Evolutionary conservation across 1,140 invertebrate genomes (phyloP).

Genomic region (Steinernema khuongi): DNA sequence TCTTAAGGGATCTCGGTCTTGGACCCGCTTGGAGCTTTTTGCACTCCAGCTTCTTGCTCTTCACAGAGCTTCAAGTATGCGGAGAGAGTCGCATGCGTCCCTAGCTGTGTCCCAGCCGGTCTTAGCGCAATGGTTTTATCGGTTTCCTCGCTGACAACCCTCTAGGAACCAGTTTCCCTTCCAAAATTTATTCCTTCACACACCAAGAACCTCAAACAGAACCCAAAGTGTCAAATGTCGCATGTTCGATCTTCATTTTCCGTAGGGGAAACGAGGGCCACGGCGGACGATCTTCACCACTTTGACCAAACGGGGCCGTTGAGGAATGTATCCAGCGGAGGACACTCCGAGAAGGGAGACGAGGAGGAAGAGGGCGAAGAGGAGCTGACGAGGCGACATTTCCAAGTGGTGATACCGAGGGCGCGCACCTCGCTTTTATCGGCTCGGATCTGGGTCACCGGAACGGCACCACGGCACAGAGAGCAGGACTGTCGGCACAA

Average conservation of each 20-base stretch:
- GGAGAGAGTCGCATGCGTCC: too few species aligned
- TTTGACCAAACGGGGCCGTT: neutral
- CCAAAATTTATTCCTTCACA: too few species aligned
- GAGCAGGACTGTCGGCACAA: neutral
- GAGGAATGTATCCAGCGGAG: neutral
- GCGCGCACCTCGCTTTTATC: neutral
- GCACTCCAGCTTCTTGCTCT: too few species aligned
- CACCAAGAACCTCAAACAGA: too few species aligned
- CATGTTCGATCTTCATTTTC: neutral
- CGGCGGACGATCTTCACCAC: neutral
- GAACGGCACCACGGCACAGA: neutral
- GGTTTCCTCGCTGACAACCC: too few species aligned
- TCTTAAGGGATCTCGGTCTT: too few species aligned
- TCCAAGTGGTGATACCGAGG: neutral
- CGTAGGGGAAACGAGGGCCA: neutral
- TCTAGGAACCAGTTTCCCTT: too few species aligned
- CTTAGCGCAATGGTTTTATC: too few species aligned
- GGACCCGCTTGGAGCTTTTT: too few species aligned
- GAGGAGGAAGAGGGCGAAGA: neutral
- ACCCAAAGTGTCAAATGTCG: too few species aligned
- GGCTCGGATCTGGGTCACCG: neutral
- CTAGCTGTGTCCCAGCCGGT: too few species aligned
- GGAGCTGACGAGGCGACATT: neutral
- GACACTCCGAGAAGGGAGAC: neutral
- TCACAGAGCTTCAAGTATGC: too few species aligned